Conservation (phyloP, 1,140 invertebrate species). For the Drosophila asahinai region DNA sequence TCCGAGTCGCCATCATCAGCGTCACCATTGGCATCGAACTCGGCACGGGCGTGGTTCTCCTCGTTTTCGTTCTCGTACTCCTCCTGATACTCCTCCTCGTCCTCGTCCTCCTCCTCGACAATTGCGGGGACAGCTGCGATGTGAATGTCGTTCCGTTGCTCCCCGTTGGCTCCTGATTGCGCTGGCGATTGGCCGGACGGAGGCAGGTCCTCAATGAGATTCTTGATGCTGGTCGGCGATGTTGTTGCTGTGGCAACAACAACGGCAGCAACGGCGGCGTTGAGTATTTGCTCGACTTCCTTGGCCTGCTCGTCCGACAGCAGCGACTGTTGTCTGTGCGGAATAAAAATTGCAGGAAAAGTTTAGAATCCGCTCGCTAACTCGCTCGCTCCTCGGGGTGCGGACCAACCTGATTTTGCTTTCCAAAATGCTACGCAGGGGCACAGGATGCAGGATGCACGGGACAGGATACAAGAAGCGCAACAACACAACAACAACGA, state of each 20-base stretch:
- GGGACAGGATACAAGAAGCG: slow-evolving; percentile 58
- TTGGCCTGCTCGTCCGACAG: slow-evolving; percentile 94
- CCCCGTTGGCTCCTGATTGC: slow-evolving; percentile 41
- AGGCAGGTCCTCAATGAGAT: slow-evolving; percentile 72
- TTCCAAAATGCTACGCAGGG: slow-evolving; percentile 89
- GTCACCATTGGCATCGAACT: slow-evolving; percentile 44
- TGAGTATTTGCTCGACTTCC: slow-evolving; percentile 92
- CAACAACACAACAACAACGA: slow-evolving; percentile 54
- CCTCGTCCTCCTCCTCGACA: slow-evolving; percentile 38
- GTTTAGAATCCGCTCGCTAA: slow-evolving; percentile 8
- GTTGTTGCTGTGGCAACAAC: slow-evolving; percentile 82
- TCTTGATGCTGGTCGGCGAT: slow-evolving; percentile 80
- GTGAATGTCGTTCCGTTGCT: slow-evolving; percentile 52
- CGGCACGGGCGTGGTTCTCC: slow-evolving; percentile 56
- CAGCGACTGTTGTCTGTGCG: slow-evolving; percentile 89
- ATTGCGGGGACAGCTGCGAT: slow-evolving; percentile 56
- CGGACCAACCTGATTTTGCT: slow-evolving; percentile 91
- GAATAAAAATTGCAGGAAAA: slow-evolving; percentile 25
- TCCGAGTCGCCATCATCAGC: slow-evolving; percentile 71
- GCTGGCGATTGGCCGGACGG: slow-evolving; percentile 24
- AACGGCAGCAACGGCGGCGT: slow-evolving; percentile 86
- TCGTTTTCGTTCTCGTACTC: slow-evolving; percentile 23
- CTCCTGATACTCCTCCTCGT: slow-evolving; percentile 13
- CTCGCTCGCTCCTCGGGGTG: slow-evolving; percentile 8
- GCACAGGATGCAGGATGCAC: slow-evolving; percentile 40